Percentiles rank a stretch among this genome's conserved stretches.
These are phyloP conservation scores for Agonum fuliginosum DNA, from an alignment of 2,888 invertebrate genomes.

Conservation along the genomic window DNA sequence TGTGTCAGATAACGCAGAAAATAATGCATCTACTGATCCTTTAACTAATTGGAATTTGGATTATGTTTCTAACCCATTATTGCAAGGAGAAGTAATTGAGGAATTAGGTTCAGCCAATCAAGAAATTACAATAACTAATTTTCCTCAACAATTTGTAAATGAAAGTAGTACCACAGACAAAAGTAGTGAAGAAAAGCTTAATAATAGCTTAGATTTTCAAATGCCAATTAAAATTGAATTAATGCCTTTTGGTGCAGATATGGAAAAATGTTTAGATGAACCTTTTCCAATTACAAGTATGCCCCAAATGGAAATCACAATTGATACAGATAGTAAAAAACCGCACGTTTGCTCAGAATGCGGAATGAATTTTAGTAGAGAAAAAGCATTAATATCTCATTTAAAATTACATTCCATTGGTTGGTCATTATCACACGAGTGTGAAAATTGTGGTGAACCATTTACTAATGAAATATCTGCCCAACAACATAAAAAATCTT, in stretches of 20 bases:
- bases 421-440: constrained; percentile 70
- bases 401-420: constrained; percentile 65
- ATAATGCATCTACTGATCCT: background rate
- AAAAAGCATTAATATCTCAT: constrained; percentile 72
- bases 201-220: constrained; percentile 4
- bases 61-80: background rate
- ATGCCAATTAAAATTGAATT: constrained; percentile 49
- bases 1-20: constrained; percentile 12
- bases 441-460: constrained; percentile 73
- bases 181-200: background rate
- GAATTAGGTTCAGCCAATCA: background rate
- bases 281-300: constrained; percentile 65
- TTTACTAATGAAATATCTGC: constrained; percentile 71
- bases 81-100: background rate
- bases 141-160: background rate
- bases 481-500: constrained; percentile 70
- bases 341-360: constrained; percentile 71
- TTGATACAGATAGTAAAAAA: constrained; percentile 65
- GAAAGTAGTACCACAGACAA: background rate
- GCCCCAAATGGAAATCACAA: constrained; percentile 61
- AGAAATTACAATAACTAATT: background rate
- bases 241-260: constrained; percentile 61
- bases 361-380: constrained; percentile 71
- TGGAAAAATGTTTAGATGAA: constrained; percentile 68
- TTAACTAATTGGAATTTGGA: constrained; percentile 22